Percentiles rank a stretch among this genome's conserved stretches.
These are phyloP conservation scores for Trachemys scripta DNA, from an alignment of 2,113 vertebrate species.

Conservation along the genomic window DNA sequence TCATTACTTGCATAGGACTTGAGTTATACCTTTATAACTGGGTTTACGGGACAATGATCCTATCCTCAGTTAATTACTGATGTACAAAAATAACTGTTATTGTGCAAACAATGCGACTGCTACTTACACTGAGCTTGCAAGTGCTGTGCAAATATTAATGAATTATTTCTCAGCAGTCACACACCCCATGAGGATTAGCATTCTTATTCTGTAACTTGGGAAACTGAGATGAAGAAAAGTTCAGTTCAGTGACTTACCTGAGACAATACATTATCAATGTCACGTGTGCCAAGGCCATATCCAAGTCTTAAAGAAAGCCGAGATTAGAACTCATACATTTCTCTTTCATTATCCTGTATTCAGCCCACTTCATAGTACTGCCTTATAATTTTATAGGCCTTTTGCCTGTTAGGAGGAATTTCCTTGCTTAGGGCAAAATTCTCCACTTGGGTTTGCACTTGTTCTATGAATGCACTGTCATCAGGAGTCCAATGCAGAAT, in stretches of 20 bases:
- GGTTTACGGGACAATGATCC: not conserved
- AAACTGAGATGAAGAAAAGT: not conserved
- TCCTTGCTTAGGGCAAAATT: not conserved
- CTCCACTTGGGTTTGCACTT: not conserved
- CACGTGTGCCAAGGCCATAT: not conserved
- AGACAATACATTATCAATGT: not conserved
- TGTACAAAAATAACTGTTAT: not conserved
- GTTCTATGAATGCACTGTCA: not conserved
- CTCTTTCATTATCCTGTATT: not conserved
- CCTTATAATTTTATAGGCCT: not conserved
- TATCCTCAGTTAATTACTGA: not conserved
- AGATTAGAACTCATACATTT: not conserved
- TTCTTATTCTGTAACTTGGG: not conserved
- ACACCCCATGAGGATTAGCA: not conserved
- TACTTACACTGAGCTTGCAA: not conserved
- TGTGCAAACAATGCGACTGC: not conserved
- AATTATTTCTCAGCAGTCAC: not conserved
- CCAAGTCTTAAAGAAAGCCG: not conserved
- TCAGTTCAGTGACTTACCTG: not conserved
- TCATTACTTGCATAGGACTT: accelerated
- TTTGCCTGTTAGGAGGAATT: not conserved
- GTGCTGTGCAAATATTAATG: not conserved
- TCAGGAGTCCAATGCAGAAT: not conserved
- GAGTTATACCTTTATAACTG: not conserved
- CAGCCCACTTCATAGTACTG: not conserved